A percentile compares a stretch with the other conserved stretches of the same genome.
Evolutionary conservation across 92 coral and sea anemone genomes (phyloP).

Genomic region (Phenganax subtilis): DNA sequence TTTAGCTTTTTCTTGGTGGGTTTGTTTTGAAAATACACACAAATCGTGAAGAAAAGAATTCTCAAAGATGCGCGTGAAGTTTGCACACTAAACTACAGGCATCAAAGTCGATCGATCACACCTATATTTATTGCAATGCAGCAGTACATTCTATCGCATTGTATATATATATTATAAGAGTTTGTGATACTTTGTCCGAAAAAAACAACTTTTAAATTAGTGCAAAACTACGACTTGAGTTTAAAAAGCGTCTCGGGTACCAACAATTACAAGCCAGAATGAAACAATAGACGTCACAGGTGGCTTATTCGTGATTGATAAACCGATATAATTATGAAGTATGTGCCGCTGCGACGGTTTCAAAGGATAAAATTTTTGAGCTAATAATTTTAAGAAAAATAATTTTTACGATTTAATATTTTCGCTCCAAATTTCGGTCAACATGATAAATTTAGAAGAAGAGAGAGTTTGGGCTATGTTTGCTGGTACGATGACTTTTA

Average conservation of each 20-base stretch:
- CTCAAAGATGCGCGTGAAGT: too few relatives aligned
- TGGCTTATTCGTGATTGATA: constrained; percentile 6
- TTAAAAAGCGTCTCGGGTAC: constrained; percentile 28
- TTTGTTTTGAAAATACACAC: too few relatives aligned
- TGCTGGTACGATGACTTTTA: constrained; percentile 21
- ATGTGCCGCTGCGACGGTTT: not conserved
- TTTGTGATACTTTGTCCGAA: too few relatives aligned
- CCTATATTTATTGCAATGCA: too few relatives aligned
- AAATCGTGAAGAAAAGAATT: too few relatives aligned
- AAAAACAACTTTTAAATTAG: too few relatives aligned
- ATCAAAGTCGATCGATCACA: too few relatives aligned
- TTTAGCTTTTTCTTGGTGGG: too few relatives aligned
- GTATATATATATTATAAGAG: too few relatives aligned
- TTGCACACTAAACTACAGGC: too few relatives aligned
- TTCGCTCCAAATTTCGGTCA: not conserved
- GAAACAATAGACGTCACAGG: constrained; percentile 21
- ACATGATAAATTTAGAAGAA: not conserved
- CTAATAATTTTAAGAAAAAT: not conserved
- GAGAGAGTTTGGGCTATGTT: not conserved
- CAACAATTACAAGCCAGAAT: constrained; percentile 31
- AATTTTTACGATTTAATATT: not conserved
- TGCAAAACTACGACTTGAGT: not conserved
- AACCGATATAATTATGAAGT: not conserved
- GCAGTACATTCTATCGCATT: too few relatives aligned
- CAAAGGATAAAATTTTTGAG: not conserved